phyloP scores from a whole-genome alignment of 2,113 vertebrate species.

The Vidua macroura region DNA sequence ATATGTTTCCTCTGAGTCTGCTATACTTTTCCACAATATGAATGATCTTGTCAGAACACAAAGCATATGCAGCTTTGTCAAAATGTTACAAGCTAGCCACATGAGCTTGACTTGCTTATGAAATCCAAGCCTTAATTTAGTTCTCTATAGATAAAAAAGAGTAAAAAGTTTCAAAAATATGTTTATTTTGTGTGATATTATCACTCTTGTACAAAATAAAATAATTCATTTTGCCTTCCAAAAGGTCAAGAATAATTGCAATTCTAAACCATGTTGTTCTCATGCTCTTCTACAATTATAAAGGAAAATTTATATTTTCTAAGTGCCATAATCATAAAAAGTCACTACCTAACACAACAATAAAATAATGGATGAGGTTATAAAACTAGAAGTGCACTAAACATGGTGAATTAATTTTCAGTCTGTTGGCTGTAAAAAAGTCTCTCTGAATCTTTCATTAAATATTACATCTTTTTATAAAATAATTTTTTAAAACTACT shows the following conservation, averaged over 20 bases:
- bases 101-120: background rate
- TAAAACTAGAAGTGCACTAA: slow-evolving; percentile 18
- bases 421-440: background rate
- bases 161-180: background rate
- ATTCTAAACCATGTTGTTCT: background rate
- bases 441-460: background rate
- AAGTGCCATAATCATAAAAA: slow-evolving; percentile 8
- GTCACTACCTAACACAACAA: background rate
- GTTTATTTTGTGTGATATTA: background rate
- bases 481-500: background rate
- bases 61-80: background rate
- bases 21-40: background rate
- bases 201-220: background rate
- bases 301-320: background rate
- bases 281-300: background rate
- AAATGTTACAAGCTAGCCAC: background rate
- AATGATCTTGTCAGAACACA: background rate
- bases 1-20: background rate
- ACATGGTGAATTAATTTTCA: background rate
- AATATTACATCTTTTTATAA: background rate
- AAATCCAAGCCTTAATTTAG: background rate
- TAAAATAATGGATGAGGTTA: slow-evolving; percentile 1
- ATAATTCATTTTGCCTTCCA: background rate
- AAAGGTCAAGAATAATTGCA: background rate
- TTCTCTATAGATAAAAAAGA: background rate